Percentiles rank a stretch among this genome's conserved stretches.
phyloP scores from a whole-genome alignment of 2,797 vertebrate genomes.

The Chelmon rostratus region DNA sequence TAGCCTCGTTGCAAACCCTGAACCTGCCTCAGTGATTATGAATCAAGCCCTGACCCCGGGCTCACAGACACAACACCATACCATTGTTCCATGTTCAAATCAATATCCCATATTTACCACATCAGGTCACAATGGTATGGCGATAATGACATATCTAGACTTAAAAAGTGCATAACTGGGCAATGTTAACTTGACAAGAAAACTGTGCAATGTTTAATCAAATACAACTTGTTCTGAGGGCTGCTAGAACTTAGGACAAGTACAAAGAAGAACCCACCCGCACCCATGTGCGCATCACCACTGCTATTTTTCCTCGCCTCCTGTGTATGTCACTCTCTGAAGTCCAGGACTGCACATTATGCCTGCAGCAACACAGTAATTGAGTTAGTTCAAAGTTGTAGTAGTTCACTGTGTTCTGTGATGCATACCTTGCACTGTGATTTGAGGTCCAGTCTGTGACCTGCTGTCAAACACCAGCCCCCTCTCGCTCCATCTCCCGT shows the following conservation, averaged over 20 bases:
- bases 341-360: conserved; percentile 23
- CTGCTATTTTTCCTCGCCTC: neutral
- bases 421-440: conserved; percentile 24
- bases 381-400: conserved; percentile 53
- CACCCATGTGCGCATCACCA: no score
- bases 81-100: conserved; percentile 35
- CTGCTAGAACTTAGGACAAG: neutral
- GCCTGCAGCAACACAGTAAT: conserved; percentile 48
- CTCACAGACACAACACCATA: conserved; percentile 5
- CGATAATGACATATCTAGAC: conserved; percentile 11
- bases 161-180: neutral
- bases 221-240: conserved; percentile 14
- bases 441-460: conserved; percentile 29
- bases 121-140: conserved; percentile 8
- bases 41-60: conserved; percentile 29
- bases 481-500: conserved; percentile 16
- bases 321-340: conserved; percentile 32
- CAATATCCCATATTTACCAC: neutral
- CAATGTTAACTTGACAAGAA: neutral
- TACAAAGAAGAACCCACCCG: neutral
- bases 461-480: conserved; percentile 28
- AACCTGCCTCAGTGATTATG: conserved; percentile 34
- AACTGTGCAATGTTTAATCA: conserved; percentile 21
- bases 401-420: conserved; percentile 24
- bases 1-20: conserved; percentile 9